Evolutionary conservation across 2,888 invertebrate species (phyloP), one percentile per base, ranked within the genome.

Genomic region (Stegophylla sp.): DNA sequence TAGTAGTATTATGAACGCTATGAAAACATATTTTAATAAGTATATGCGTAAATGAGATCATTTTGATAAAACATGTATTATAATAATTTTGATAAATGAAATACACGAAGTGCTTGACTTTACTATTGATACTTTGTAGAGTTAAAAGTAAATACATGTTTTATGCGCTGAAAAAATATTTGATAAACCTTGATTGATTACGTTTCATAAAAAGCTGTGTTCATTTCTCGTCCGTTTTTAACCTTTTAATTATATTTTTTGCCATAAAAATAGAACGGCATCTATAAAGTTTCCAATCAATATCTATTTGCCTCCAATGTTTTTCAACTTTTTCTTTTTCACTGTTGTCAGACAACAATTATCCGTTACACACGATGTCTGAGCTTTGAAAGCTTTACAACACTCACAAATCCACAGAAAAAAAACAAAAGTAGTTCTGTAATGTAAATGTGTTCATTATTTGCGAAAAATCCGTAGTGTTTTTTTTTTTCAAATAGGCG

Each of bases 231-330:
- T 72, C 56, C 20, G 23, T 41, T 71, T 12, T 56, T 48, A 48
- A 48, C 26, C 45, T 45, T n/a, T 67, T 67, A 67, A 67, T 45
- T 71, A 53, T 12, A 17, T 71, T 56, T 71, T 56, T 56, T 23
- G 72, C 23, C 20, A 23, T 43, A 56, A 53, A 56, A 72, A 53
- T 3, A 56, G 23, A 56, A 56, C 34, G 17, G 56, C 53, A 72
- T 4, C 72, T 23, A 15, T n/a, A n/a, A n/a, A 43, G 41, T 41
- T 72, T 56, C 17, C 41, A 23, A 43, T 56, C 56, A 17, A 72
- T 72, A 56, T n/a, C n/a, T n/a, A n/a, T 17, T n/a, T 4, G 9
- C 3, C 17, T 41, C 15, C 23, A 23, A 56, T 56, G 41, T 43
- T 53, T 34, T n/a, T 1, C 23, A 23, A 56, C 56, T 23, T 12